Conservation (phyloP, 2,113 vertebrate genomes). For the crab-eating macaque (Macaca fascicularis) region T2T-MFA8v1.1 NC_088394.1:22551501-22552000, state of each 20-base stretch:
- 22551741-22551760: fast-evolving
- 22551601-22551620: not conserved
- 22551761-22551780: not conserved
- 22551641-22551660: conserved; percentile 38
- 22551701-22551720: not conserved
- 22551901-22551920: not conserved
- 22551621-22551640: not conserved
- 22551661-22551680: conserved; percentile 5
- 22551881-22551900: not conserved
- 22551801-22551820: not conserved
- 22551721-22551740: not conserved
- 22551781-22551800: not conserved
- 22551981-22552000: not conserved
- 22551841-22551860: not conserved
- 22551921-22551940: not conserved
- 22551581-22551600: not conserved
- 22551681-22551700: conserved; percentile 62
- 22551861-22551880: not conserved
- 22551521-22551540: not conserved
- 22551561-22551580: too few species aligned
- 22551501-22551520: not conserved
- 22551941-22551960: not conserved
- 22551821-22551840: not conserved
- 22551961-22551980: not conserved
- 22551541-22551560: not conserved